Evolutionary conservation across 2,888 invertebrate genomes (phyloP), one percentile per base, ranked within the genome.

Genomic region (Ptychoptera albimana): DNA sequence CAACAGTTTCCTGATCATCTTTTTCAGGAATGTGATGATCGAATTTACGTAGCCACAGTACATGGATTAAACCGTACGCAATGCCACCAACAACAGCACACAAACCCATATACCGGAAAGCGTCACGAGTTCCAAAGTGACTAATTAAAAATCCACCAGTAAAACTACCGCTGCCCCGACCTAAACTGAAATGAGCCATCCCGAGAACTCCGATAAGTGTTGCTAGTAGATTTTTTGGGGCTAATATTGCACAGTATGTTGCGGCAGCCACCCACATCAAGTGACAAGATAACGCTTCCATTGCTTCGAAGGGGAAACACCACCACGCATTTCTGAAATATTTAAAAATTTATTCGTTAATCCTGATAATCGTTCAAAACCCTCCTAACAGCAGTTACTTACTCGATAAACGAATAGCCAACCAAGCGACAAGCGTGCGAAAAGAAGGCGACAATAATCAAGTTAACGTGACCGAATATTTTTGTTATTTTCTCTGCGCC

Each of bases 211-310:
- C 89, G 56, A 88, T 87, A 44, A 89, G 69, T 1, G 89, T 89
- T 6, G 88, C 88, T 45, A 88, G 67, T 51, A 88, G 68, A 55
- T 79, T 84, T 59, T 82, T 81, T 0, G 91, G 89, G 1, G 88
- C 84, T 53, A 89, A 64, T 60, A 83, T 74, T 11, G 85, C 82
- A 55, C 86, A 87, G 61, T 89, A 88, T 0, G 87, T 86, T 7
- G 88, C 84, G 1, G 87, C 87, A 34, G 91, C 85, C 12, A 88
- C 86, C 82, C 87, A 89, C 85, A 89, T 85, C 51, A 91, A 66
- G 57, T 87, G 86, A 16, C 85, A 84, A 0, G 86, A 85, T 12
- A 87, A 65, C 0, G 86, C 82, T 63, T 87, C 87, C 74, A 87
- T 77, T 0, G 84, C 84, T 65, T 87, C 87, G 55, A 87, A 86